Percentiles rank a stretch among this genome's conserved stretches.
Evolutionary conservation across 1,140 invertebrate genomes (phyloP).

Genomic region (Ips typographus): DNA sequence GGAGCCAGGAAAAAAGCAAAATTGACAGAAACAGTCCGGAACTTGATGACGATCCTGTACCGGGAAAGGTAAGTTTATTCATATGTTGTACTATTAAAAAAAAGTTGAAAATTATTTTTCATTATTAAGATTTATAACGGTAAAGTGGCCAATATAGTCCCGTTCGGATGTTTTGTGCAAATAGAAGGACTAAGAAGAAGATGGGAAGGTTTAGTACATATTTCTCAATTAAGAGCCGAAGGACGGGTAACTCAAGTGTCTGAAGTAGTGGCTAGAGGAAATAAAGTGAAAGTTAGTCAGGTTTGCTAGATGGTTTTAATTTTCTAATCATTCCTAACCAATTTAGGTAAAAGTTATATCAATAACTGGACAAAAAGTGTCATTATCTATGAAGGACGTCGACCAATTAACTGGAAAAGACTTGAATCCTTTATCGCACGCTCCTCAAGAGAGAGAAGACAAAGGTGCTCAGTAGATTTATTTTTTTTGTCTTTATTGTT

Average conservation of each 20-base stretch:
- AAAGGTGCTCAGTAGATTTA: conserved; percentile 46
- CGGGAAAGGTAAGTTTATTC: conserved; percentile 57
- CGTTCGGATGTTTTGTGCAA: conserved; percentile 98
- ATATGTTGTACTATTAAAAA: conserved; percentile 6
- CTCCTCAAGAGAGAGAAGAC: conserved; percentile 64
- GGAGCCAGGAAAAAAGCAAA: conserved; percentile 51
- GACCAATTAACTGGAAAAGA: conserved; percentile 94
- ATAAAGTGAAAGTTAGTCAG: conserved; percentile 81
- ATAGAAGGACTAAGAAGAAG: conserved; percentile 84
- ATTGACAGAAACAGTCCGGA: conserved; percentile 55
- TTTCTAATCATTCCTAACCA: background rate
- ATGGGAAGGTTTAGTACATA: conserved; percentile 96
- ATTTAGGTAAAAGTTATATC: conserved; percentile 80
- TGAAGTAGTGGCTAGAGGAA: conserved; percentile 90
- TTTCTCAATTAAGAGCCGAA: conserved; percentile 91
- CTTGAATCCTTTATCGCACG: conserved; percentile 81
- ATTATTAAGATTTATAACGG: conserved; percentile 83
- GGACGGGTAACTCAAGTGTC: conserved; percentile 92
- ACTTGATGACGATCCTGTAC: conserved; percentile 64
- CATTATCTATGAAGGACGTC: conserved; percentile 98
- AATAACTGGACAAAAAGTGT: conserved; percentile 90
- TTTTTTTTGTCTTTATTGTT: conserved; percentile 14
- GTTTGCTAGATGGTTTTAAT: conserved; percentile 17
- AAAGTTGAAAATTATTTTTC: background rate
- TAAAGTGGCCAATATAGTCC: conserved; percentile 92